Base-by-base conservation (phyloP, 2,113 vertebrate species). In the Aegithalos caudatus region DNA sequence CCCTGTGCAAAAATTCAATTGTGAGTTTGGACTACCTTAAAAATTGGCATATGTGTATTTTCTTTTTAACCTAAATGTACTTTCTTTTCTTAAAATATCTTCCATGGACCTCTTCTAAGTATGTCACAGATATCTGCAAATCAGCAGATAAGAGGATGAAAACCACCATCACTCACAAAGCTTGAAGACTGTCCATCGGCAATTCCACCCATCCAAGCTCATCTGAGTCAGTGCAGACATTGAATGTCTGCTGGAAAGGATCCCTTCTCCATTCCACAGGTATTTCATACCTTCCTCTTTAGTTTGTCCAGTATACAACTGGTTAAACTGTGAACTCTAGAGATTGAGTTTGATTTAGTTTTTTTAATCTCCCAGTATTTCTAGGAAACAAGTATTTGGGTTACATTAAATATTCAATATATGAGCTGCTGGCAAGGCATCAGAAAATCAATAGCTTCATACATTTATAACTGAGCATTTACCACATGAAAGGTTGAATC, bases 381-480 rank as follows among this genome's bases (percentile, higher is more conserved):
- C 96, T 94, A 96, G 87, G 89, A 96, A 97, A 91, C 40, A 56
- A 94, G 31, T 89, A 94, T 96, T 94, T 92, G 93, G 71, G 72
- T 91, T 94, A 91, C 71, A 95, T 93, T 95, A 94, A 97, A 91
- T 87, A 96, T 86, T 92, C 81, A 91, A 66, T 73, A 56, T 77
- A 79, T 3, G 24, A 94, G 91, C 85, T 92, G 69, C 88, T 94
- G 84, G 95, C 94, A 94, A 88, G 42, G 71, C 77, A 72, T 86
- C 79, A 88, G 71, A 79, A 96, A 95, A 96, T 93, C 93, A 97
- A 94, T 88, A 94, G 51, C 61, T 96, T 94, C 56, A 82, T 80
- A 48, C 60, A 89, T 77, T 91, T 87, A 44, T 82, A 94, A 94
- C 69, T 64, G 77, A 88, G 74, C 91, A 60, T 91, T 97, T 94